These are phyloP conservation scores for Tapirus terrestris DNA, from an alignment of 2,113 vertebrate genomes.

Conservation along the genomic window DNA sequence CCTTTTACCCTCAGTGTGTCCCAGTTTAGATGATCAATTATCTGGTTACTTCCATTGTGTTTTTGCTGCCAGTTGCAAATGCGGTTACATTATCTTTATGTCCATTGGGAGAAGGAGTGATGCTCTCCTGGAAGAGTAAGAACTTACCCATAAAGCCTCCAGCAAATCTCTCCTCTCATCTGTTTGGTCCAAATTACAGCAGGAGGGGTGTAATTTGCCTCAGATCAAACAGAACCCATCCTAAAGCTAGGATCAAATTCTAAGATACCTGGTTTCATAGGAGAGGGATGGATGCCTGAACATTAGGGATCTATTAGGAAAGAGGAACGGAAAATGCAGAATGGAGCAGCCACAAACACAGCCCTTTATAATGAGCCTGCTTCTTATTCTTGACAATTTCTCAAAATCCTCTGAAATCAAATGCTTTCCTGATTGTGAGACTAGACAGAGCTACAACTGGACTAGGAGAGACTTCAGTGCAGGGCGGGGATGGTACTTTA, in stretches of 20 bases:
- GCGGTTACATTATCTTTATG: neutral
- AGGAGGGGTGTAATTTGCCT: constrained; percentile 42
- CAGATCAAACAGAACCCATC: neutral
- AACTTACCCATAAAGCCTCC: neutral
- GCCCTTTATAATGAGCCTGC: neutral
- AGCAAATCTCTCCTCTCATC: constrained; percentile 33
- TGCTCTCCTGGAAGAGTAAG: neutral
- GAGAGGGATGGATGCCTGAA: neutral
- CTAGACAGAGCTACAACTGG: neutral
- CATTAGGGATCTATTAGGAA: neutral
- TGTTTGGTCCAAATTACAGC: neutral
- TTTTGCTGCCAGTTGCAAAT: constrained; percentile 1
- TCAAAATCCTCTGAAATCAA: constrained; percentile 31
- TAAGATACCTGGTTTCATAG: neutral
- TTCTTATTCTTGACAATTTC: constrained; percentile 17
- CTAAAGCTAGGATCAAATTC: constrained; percentile 55
- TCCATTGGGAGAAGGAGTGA: neutral
- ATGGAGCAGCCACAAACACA: neutral
- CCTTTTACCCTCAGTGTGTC: neutral
- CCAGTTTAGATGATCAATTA: neutral
- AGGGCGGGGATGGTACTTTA: neutral
- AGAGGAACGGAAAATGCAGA: neutral
- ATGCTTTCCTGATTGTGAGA: neutral
- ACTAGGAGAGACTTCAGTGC: neutral
- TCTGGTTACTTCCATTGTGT: neutral